Base-by-base conservation (phyloP, 2,888 invertebrate species). In the Hyppa rectilinea region DNA sequence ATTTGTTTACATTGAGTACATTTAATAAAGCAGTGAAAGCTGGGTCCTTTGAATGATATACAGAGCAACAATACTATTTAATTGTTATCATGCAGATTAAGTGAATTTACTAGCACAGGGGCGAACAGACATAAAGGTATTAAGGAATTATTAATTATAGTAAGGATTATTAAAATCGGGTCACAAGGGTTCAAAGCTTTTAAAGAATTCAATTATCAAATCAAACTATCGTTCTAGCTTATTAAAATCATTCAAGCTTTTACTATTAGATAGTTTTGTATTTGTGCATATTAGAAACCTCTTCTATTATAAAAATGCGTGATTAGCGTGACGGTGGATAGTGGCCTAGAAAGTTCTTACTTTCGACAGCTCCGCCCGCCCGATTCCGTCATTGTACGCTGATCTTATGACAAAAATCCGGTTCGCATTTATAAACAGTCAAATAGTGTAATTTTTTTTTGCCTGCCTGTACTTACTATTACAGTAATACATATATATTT, bases 261-360 rank as follows among this genome's bases (percentile, higher is more conserved):
- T 79, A 78, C 72, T 81, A 69, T 52, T 60, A 31, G 43, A 64
- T 62, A 69, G 55, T 75, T 74, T 68, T 64, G 34, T 70, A 71
- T 75, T 75, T 83, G 81, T 81, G 75, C 73, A 80, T 82, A 90
- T 91, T 92, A 93, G 92, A 93, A 93, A 93, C 90, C 87, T 88
- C 83, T 84, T 87, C 84, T 87, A 85, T 90, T 91, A 92, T 91
- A 92, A 92, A 92, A 93, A 91, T 91, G 90, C 92, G 92, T 93
- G 92, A 92, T 93, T 90, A 91, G 92, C 91, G 92, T 93, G 93
- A 91, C 91, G 88, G 88, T 85, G 87, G 88, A 91, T 89, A 90
- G 88, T 91, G 93, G 91, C 93, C 93, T 94, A 95, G 95, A 95
- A 95, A 95, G 93, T 92, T 87, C 75, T 90, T 88, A 94, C 95